Conservation (phyloP, 2,797 vertebrate genomes). For the Myotis daubentonii region DNA sequence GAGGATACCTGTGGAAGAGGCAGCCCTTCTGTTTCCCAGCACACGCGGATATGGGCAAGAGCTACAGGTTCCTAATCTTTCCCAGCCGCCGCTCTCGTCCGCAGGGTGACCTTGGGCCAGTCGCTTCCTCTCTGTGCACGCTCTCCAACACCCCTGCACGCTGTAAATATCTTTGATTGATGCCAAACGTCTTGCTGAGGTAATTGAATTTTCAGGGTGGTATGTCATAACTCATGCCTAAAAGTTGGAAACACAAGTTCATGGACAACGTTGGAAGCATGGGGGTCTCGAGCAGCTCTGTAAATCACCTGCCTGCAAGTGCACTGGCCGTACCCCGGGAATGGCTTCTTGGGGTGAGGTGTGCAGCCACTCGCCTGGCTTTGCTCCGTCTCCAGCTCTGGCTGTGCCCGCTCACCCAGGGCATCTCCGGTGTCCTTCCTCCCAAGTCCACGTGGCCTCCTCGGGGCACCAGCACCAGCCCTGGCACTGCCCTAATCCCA, state of each 20-base stretch:
- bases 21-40: not conserved
- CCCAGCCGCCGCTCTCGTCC: accelerated
- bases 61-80: not conserved
- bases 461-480: not conserved
- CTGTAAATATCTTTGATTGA: constrained; percentile 77
- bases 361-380: accelerated
- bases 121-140: constrained; percentile 31
- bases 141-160: not conserved
- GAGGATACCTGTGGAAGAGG: not conserved
- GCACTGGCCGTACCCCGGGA: not conserved
- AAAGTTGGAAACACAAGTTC: constrained; percentile 77
- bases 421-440: not conserved
- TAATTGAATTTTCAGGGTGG: constrained; percentile 78
- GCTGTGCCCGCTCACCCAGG: not conserved
- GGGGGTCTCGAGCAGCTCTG: constrained; percentile 54
- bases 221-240: constrained; percentile 71
- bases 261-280: constrained; percentile 59
- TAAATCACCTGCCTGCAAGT: constrained; percentile 61
- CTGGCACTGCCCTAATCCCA: not conserved
- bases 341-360: not conserved
- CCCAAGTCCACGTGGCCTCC: too few species aligned
- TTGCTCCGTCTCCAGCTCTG: not conserved
- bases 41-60: not conserved
- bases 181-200: constrained; percentile 63
- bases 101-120: constrained; percentile 69